Evolutionary conservation across 2,113 vertebrate species (phyloP).

Genomic region (Sisor rabdophorus): DNA sequence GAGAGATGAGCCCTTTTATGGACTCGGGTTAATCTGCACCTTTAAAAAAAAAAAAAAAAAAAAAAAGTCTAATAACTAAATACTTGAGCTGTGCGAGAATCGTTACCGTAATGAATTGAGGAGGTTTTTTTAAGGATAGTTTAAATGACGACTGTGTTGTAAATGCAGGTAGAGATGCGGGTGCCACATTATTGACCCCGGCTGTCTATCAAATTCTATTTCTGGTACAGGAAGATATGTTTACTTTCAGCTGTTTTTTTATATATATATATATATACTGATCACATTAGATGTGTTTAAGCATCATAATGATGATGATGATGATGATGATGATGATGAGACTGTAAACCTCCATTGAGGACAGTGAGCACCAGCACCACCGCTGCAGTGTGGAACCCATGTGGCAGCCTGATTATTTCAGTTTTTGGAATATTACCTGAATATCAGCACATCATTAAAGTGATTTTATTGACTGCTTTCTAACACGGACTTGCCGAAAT

Average conservation of each 20-base stretch:
- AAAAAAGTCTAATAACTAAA: too few relatives aligned
- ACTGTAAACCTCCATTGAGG: background rate
- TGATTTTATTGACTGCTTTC: background rate
- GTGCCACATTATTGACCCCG: background rate
- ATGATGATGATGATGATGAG: background rate
- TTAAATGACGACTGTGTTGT: background rate
- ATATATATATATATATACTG: too few relatives aligned
- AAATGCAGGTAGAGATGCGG: background rate
- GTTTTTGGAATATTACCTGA: background rate
- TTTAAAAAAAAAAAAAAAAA: background rate
- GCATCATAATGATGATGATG: background rate
- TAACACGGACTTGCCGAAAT: background rate
- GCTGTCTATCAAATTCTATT: background rate
- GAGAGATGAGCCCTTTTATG: background rate
- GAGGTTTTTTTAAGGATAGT: background rate
- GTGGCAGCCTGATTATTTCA: background rate
- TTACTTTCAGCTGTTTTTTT: background rate
- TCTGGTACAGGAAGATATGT: background rate
- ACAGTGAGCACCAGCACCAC: background rate
- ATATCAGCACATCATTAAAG: background rate
- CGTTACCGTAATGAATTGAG: background rate
- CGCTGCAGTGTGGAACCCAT: background rate
- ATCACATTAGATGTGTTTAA: background rate
- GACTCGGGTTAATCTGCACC: background rate
- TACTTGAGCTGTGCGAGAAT: background rate